Evolutionary conservation across 2,888 invertebrate species (phyloP).

Genomic region (Yponomeuta sedellus): DNA sequence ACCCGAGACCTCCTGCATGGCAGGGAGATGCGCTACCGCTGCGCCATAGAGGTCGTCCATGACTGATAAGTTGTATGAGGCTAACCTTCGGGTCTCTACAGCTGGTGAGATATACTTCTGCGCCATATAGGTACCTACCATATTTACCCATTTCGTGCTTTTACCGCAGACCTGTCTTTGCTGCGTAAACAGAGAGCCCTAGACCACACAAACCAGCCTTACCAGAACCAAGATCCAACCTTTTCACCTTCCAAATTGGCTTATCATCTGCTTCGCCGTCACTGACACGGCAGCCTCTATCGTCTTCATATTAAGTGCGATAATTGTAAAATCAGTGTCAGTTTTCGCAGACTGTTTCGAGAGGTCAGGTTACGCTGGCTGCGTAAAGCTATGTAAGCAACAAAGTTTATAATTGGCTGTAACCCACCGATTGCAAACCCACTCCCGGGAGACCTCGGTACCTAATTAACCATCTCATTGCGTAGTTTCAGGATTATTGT

Average conservation of each 20-base stretch:
- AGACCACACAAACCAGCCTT: constrained; percentile 12
- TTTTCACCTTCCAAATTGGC: not conserved
- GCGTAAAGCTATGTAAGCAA: constrained; percentile 10
- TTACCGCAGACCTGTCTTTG: constrained; percentile 48
- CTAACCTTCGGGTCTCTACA: no score
- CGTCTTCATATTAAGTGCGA: not conserved
- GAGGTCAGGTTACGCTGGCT: constrained; percentile 3
- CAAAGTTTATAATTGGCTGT: constrained; percentile 72
- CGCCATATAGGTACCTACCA: no score
- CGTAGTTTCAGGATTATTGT: not conserved
- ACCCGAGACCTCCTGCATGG: no score
- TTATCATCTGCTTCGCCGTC: not conserved
- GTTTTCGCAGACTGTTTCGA: not conserved
- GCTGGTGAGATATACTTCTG: no score
- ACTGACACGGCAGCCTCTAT: no score
- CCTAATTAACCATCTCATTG: constrained; percentile 47
- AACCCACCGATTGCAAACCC: constrained; percentile 55
- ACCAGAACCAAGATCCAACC: not conserved
- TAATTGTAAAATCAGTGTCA: not conserved
- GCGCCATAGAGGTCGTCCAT: no score
- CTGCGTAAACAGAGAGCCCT: constrained; percentile 49
- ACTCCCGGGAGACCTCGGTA: constrained; percentile 34
- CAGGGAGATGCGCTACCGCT: no score
- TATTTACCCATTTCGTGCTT: not conserved
- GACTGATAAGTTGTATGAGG: no score